These are phyloP conservation scores for Latrodectus elegans DNA, from an alignment of 2,888 invertebrate species.

Conservation along the genomic window DNA sequence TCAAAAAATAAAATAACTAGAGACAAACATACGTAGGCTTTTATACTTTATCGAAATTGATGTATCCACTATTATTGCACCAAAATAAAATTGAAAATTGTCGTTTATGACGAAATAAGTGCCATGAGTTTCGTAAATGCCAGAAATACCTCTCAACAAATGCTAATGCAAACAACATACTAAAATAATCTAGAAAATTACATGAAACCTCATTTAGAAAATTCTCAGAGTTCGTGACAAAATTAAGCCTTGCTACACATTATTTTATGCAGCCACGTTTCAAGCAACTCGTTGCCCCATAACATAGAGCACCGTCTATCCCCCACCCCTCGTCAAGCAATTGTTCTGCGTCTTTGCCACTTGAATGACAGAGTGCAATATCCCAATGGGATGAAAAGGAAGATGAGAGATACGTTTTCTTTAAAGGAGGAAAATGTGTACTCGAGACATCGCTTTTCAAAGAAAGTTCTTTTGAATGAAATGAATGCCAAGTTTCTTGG, in stretches of 20 bases:
- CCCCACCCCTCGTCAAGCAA: not conserved
- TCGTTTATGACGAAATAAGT: too few relatives aligned
- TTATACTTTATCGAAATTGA: too few relatives aligned
- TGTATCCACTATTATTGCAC: too few relatives aligned
- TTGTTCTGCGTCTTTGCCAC: constrained; percentile 14
- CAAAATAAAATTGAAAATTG: too few relatives aligned
- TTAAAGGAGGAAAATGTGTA: not conserved
- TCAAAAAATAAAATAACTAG: too few relatives aligned
- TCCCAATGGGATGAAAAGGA: not conserved
- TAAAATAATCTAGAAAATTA: too few relatives aligned
- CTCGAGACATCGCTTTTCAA: constrained; percentile 15
- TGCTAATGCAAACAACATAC: too few relatives aligned
- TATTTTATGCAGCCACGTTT: constrained; percentile 15
- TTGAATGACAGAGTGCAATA: constrained; percentile 23
- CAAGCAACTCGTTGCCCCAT: constrained; percentile 20
- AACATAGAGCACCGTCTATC: not conserved
- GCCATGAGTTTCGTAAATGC: too few relatives aligned
- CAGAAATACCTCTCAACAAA: too few relatives aligned
- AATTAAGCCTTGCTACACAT: constrained; percentile 26
- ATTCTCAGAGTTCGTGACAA: too few relatives aligned
- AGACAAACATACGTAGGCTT: too few relatives aligned
- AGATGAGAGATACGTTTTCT: not conserved
- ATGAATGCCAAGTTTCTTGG: constrained; percentile 12
- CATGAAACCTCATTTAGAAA: too few relatives aligned
- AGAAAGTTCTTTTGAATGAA: constrained; percentile 11